phyloP scores from a whole-genome alignment of 2,797 vertebrate genomes.

The Melanotaenia maccullochi region DNA sequence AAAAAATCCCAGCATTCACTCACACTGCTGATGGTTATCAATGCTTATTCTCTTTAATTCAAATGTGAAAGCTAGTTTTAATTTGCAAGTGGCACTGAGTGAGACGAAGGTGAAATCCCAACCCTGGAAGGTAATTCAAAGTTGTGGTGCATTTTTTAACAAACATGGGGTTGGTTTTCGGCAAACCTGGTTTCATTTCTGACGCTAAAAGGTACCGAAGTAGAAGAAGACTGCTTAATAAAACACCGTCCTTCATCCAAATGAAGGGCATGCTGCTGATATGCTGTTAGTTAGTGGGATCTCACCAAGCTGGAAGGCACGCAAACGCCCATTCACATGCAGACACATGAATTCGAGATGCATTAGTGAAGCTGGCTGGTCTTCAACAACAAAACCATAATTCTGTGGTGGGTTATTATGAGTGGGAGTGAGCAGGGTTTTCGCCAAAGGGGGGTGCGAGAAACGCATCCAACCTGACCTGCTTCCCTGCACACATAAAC shows the following conservation, averaged over 20 bases:
- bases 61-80: slow-evolving; percentile 34
- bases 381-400: slow-evolving; percentile 58
- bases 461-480: slow-evolving; percentile 56
- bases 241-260: slow-evolving; percentile 55
- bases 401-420: slow-evolving; percentile 54
- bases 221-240: slow-evolving; percentile 23
- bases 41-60: slow-evolving; percentile 6
- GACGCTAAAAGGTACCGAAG: slow-evolving; percentile 49
- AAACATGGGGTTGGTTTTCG: slow-evolving; percentile 21
- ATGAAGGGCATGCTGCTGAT: slow-evolving; percentile 55
- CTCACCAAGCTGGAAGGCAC: slow-evolving; percentile 42
- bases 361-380: slow-evolving; percentile 59
- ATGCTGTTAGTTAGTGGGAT: slow-evolving; percentile 33
- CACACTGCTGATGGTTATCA: slow-evolving; percentile 13
- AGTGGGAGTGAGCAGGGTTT: slow-evolving; percentile 62
- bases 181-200: slow-evolving; percentile 24
- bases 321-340: slow-evolving; percentile 29
- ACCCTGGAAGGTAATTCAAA: slow-evolving; percentile 55
- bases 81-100: slow-evolving; percentile 16
- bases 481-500: slow-evolving; percentile 35
- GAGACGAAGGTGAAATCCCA: slow-evolving; percentile 57
- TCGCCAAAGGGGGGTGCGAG: slow-evolving; percentile 39
- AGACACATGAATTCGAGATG: slow-evolving; percentile 39
- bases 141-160: slow-evolving; percentile 39
- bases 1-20: neutral